Conservation (phyloP, 2,797 vertebrate species). For the Halcyon smyrnensis region DNA sequence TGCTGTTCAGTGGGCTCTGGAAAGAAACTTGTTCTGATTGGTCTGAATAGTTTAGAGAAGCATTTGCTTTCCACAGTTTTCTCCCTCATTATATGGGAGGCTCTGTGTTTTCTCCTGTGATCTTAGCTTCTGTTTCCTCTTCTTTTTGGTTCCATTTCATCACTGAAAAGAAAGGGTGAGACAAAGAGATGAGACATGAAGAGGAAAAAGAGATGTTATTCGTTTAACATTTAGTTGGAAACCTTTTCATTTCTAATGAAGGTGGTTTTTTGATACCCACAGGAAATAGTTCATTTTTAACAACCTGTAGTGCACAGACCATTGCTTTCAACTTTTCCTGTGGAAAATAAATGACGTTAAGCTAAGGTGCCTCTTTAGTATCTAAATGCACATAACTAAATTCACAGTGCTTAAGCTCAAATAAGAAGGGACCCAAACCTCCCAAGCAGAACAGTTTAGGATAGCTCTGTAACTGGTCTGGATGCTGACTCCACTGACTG, state of each 20-base stretch:
- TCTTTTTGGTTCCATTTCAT: constrained; percentile 5
- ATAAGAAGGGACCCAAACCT: background rate
- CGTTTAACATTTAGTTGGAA: background rate
- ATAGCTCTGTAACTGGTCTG: background rate
- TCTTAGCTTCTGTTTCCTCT: background rate
- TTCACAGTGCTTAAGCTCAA: background rate
- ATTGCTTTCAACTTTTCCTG: background rate
- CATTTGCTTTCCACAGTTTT: background rate
- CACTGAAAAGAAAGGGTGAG: background rate
- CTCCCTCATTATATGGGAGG: background rate
- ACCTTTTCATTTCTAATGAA: background rate
- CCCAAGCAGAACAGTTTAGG: background rate
- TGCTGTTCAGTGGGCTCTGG: background rate
- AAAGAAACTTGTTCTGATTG: background rate
- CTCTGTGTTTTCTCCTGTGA: background rate
- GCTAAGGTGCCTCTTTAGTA: background rate
- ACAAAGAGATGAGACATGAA: background rate
- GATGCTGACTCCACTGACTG: background rate
- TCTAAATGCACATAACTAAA: background rate
- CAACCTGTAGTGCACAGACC: background rate
- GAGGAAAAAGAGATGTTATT: background rate
- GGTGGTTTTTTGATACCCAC: background rate
- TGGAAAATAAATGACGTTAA: background rate
- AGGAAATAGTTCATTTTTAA: background rate
- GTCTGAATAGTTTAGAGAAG: constrained; percentile 12